These are phyloP conservation scores for Aplodontia rufa DNA, from an alignment of 2,113 vertebrate genomes.

Conservation along the genomic window DNA sequence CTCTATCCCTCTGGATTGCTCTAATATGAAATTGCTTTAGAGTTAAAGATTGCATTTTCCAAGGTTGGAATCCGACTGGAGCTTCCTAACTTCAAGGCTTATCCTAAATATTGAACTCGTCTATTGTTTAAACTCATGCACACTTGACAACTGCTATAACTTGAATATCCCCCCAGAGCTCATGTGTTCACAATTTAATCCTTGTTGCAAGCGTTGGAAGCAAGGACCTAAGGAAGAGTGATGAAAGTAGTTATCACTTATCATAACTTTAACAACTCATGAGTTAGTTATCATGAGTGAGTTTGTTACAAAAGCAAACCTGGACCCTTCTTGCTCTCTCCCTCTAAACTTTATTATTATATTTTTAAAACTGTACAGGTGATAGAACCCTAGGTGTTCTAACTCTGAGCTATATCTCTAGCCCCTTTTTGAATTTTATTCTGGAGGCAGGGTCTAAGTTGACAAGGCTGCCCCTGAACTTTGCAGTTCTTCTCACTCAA, in stretches of 20 bases:
- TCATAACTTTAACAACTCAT: not conserved
- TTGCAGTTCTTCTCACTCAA: not conserved
- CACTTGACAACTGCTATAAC: not conserved
- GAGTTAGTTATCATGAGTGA: not conserved
- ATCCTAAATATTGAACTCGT: conserved; percentile 12
- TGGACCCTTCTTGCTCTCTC: not conserved
- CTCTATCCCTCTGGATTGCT: conserved; percentile 39
- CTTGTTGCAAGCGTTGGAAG: not conserved
- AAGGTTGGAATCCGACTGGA: conserved; percentile 16
- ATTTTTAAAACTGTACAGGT: no score
- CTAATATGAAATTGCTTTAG: not conserved
- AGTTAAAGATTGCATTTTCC: conserved; percentile 59
- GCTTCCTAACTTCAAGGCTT: not conserved
- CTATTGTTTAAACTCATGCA: conserved; percentile 42
- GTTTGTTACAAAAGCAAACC: not conserved
- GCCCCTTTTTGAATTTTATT: not conserved
- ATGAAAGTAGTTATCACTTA: not conserved
- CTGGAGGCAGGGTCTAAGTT: not conserved
- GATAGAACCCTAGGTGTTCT: not conserved
- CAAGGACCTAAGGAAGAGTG: not conserved
- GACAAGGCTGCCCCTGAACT: not conserved
- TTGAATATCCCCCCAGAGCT: not conserved
- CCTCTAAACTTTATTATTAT: not conserved
- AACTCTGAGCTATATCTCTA: not conserved
- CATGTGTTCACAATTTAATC: not conserved